A percentile compares a stretch with the other conserved stretches of the same genome.
phyloP scores from a whole-genome alignment of 2,888 invertebrate genomes.

The Drosophila yooni region DNA sequence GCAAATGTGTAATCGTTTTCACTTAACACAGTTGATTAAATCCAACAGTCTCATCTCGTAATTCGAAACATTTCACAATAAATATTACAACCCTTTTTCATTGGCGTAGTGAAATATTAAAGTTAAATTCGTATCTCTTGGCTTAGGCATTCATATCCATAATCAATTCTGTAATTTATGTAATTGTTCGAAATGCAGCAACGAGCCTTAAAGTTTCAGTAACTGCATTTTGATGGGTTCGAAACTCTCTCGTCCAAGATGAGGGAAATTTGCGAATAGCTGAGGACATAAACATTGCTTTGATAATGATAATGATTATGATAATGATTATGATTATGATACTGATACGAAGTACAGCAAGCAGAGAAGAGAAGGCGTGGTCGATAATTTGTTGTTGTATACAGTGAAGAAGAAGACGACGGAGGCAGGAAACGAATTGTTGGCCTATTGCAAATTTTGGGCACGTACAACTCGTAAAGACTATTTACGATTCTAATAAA shows the following conservation, averaged over 20 bases:
- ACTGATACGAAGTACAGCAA: constrained; percentile 45
- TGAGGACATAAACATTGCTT: constrained; percentile 64
- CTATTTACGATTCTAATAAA: constrained; percentile 80
- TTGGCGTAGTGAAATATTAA: background rate
- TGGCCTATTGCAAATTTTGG: constrained; percentile 79
- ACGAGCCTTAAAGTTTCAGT: constrained; percentile 7
- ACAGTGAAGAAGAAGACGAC: constrained; percentile 26
- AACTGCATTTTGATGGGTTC: constrained; percentile 30
- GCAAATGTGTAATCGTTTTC: background rate
- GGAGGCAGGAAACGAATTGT: constrained; percentile 39
- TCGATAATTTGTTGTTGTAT: constrained; percentile 71
- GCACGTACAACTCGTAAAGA: constrained; percentile 79
- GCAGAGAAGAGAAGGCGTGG: constrained; percentile 24
- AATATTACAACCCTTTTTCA: background rate
- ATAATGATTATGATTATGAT: constrained; percentile 73
- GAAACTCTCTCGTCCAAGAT: constrained; percentile 5
- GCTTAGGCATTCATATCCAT: background rate
- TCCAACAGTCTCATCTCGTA: background rate
- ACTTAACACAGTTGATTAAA: background rate
- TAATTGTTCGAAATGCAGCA: background rate
- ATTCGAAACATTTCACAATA: background rate
- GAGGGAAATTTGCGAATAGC: constrained; percentile 2
- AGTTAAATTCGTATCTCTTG: background rate
- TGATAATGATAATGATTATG: constrained; percentile 63
- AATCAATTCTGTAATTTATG: background rate